These are phyloP conservation scores for Drosophila birchii DNA, from an alignment of 2,888 invertebrate genomes.

Conservation along the genomic window DNA sequence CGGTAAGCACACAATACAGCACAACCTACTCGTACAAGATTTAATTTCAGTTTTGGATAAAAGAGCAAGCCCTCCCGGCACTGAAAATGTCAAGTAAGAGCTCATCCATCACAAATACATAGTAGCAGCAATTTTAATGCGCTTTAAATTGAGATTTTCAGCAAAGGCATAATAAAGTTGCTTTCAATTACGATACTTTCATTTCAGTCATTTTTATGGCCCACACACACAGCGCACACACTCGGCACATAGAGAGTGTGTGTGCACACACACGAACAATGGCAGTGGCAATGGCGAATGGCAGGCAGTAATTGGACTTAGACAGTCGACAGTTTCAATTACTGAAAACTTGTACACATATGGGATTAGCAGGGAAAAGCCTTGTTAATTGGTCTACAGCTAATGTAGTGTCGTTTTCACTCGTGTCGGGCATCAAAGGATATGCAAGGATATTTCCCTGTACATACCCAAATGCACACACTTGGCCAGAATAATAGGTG, in stretches of 20 bases:
- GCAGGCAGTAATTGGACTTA: constrained; percentile 53
- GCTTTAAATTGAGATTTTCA: constrained; percentile 52
- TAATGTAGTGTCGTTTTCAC: constrained; percentile 58
- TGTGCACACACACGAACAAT: constrained; percentile 5
- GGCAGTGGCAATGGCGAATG: constrained; percentile 17
- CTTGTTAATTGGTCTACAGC: constrained; percentile 56
- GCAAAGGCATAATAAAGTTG: constrained; percentile 45
- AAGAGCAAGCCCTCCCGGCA: constrained; percentile 53
- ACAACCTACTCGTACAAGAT: constrained; percentile 4
- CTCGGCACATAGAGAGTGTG: background rate
- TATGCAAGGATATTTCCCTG: constrained; percentile 25
- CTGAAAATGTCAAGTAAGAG: constrained; percentile 17
- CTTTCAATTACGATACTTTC: constrained; percentile 51
- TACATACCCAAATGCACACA: background rate
- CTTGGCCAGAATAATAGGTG: constrained; percentile 5
- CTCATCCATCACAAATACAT: constrained; percentile 28
- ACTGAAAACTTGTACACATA: constrained; percentile 56
- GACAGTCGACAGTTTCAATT: constrained; percentile 58
- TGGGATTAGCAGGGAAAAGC: constrained; percentile 53
- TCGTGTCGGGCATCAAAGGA: constrained; percentile 57
- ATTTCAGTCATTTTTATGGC: constrained; percentile 41
- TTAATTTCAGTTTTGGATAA: constrained; percentile 56
- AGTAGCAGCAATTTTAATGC: constrained; percentile 33
- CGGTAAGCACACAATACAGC: constrained; percentile 1
- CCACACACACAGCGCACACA: constrained; percentile 6